phyloP scores from a whole-genome alignment of 2,113 vertebrate species.

The Panthera tigris region DNA sequence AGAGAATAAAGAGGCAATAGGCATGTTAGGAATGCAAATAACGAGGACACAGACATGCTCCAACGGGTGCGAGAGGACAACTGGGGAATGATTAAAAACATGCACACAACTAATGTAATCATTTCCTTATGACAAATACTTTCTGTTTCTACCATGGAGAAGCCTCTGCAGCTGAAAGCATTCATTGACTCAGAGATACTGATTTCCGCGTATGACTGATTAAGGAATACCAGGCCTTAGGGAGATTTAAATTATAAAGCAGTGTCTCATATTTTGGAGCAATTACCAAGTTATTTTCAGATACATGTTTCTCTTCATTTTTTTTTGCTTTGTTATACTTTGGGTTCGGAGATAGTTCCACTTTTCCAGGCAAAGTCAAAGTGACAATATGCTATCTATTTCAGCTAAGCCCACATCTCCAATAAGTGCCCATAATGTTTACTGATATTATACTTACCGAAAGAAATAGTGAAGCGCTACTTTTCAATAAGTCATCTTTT shows the following conservation, averaged over 20 bases:
- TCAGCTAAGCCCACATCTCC: not conserved
- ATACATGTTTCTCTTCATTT: not conserved
- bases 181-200: not conserved
- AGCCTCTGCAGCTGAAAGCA: not conserved
- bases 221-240: not conserved
- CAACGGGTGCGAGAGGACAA: not conserved
- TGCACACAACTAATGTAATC: not conserved
- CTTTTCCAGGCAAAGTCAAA: not conserved
- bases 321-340: not conserved
- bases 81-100: conserved; percentile 19
- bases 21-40: conserved; percentile 40
- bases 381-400: not conserved
- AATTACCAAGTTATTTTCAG: conserved; percentile 53
- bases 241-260: conserved; percentile 41
- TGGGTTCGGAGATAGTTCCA: not conserved
- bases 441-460: not conserved
- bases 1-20: conserved; percentile 29
- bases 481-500: not conserved
- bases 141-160: not conserved
- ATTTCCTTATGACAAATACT: not conserved
- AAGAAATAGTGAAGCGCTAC: not conserved
- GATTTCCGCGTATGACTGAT: not conserved
- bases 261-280: conserved; percentile 43
- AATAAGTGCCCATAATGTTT: not conserved
- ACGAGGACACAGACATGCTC: not conserved